phyloP scores from a whole-genome alignment of 2,113 vertebrate genomes.

The Myotis brandtii region DNA sequence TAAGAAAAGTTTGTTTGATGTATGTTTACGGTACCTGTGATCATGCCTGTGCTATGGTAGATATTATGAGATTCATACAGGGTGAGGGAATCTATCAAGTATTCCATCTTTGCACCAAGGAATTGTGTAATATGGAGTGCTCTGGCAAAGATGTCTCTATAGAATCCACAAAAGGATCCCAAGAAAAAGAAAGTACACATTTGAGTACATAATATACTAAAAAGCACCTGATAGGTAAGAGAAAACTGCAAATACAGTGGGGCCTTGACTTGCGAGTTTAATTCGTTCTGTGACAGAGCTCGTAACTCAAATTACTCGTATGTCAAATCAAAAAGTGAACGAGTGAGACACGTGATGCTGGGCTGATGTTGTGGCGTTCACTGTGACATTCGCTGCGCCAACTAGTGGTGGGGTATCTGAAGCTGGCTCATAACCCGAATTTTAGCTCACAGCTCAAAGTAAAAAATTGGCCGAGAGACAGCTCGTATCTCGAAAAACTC shows the following conservation, averaged over 20 bases:
- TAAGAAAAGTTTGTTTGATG: background rate
- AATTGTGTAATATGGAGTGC: background rate
- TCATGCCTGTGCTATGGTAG: background rate
- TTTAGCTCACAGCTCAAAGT: too few relatives aligned
- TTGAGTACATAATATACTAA: background rate
- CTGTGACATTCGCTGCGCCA: too few relatives aligned
- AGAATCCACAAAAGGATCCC: background rate
- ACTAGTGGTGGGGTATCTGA: too few relatives aligned
- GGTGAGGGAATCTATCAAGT: background rate
- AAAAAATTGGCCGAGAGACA: too few relatives aligned
- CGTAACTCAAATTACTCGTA: too few relatives aligned
- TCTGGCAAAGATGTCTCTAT: background rate
- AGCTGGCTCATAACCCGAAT: too few relatives aligned
- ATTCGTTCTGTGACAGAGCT: too few relatives aligned
- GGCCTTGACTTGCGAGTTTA: too few relatives aligned
- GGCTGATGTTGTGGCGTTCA: too few relatives aligned
- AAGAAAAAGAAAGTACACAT: background rate
- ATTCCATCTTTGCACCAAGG: background rate
- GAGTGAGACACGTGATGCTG: too few relatives aligned
- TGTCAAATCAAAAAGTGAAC: too few relatives aligned
- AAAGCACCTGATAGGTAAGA: background rate
- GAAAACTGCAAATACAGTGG: background rate
- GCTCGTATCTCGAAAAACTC: too few relatives aligned
- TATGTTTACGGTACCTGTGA: background rate
- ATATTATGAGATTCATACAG: background rate